Percentiles rank a stretch among this genome's conserved stretches.
Conservation (phyloP, 2,888 invertebrate genomes). For the Tipula unca region DNA sequence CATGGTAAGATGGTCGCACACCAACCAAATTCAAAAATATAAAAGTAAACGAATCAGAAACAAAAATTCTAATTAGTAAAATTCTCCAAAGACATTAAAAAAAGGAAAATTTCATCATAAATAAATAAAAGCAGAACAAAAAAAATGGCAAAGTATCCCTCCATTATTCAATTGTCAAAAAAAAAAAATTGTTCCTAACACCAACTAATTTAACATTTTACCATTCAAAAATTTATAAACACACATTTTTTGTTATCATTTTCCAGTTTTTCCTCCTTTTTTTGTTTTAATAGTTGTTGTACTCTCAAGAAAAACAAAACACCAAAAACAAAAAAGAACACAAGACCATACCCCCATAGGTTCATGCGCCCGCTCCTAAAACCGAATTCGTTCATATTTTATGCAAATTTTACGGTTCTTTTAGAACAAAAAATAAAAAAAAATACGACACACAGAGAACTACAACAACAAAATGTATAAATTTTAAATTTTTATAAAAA, state of each 20-base stretch:
- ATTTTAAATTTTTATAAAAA: neutral
- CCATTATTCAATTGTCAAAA: conserved; percentile 10
- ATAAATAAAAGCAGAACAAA: neutral
- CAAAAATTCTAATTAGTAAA: conserved; percentile 8
- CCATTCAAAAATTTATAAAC: neutral
- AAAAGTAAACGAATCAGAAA: conserved; percentile 14
- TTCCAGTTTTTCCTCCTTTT: conserved; percentile 3
- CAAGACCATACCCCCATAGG: neutral
- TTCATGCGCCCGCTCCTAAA: neutral
- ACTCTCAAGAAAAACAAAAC: neutral
- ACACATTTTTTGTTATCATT: conserved; percentile 4
- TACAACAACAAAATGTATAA: neutral
- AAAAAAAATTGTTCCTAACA: neutral
- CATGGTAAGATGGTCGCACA: neutral
- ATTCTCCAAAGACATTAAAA: conserved; percentile 14
- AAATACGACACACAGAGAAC: neutral
- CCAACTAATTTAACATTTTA: conserved; percentile 14
- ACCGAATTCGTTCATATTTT: conserved; percentile 14
- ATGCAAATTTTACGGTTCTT: conserved; percentile 9
- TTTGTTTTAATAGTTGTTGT: neutral
- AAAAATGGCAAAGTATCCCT: neutral
- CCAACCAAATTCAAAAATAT: neutral
- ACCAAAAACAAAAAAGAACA: neutral
- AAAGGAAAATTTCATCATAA: neutral
- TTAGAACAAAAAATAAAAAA: neutral